Evolutionary conservation across 1,140 invertebrate genomes (phyloP).

Genomic region (Lordiphosa mommai): DNA sequence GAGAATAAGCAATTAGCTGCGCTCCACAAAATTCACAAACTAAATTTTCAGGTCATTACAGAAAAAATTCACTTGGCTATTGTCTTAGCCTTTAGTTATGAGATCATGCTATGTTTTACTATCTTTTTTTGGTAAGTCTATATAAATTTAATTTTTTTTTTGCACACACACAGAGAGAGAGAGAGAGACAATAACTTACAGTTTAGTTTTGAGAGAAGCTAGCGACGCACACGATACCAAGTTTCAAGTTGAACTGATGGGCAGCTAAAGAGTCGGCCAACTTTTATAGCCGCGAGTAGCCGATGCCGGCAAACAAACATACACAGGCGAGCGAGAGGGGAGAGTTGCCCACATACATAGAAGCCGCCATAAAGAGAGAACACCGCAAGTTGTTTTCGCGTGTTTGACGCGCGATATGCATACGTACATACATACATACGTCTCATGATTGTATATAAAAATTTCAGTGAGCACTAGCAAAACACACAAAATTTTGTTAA

Average conservation of each 20-base stretch:
- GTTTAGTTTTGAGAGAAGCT: slow-evolving; percentile 30
- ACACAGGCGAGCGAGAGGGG: neutral
- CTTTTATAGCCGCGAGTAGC: slow-evolving; percentile 49
- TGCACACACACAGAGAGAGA: slow-evolving; percentile 14
- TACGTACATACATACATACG: neutral
- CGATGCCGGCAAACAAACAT: slow-evolving; percentile 37
- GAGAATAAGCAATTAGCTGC: slow-evolving; percentile 34
- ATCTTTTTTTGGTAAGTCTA: slow-evolving; percentile 20
- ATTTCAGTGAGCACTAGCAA: slow-evolving; percentile 21
- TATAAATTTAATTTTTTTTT: neutral
- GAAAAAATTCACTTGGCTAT: slow-evolving; percentile 21
- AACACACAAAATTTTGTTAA: slow-evolving; percentile 9
- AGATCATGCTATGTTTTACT: neutral
- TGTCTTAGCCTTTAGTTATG: neutral
- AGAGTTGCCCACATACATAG: neutral
- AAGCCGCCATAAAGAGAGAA: slow-evolving; percentile 35
- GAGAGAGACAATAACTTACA: slow-evolving; percentile 37
- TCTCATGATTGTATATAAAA: slow-evolving; percentile 2
- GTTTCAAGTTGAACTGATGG: slow-evolving; percentile 46
- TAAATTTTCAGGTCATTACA: slow-evolving; percentile 33
- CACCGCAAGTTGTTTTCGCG: slow-evolving; percentile 20
- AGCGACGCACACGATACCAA: slow-evolving; percentile 59
- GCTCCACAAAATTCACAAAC: slow-evolving; percentile 28
- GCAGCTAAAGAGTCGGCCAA: slow-evolving; percentile 10
- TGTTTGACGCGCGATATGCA: slow-evolving; percentile 10